Percentiles rank a stretch among this genome's conserved stretches.
Conservation (phyloP, 2,797 vertebrate species). For the Hipposideros larvatus region DNA sequence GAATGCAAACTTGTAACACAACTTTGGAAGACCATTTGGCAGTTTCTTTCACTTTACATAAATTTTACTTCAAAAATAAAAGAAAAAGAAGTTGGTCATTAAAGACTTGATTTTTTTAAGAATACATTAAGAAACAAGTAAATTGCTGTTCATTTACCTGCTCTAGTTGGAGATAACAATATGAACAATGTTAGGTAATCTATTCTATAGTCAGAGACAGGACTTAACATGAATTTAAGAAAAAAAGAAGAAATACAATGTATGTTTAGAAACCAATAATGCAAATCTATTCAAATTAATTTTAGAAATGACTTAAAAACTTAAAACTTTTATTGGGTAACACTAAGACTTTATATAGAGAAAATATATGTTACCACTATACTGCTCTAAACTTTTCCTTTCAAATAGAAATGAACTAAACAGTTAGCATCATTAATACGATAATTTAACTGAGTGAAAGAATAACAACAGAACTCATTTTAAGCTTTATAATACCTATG, state of each 20-base stretch:
- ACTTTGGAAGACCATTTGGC: not conserved
- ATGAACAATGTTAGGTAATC: not conserved
- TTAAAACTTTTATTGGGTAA: not conserved
- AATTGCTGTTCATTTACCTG: not conserved
- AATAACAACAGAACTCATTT: not conserved
- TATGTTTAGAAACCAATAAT: not conserved
- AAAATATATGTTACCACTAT: not conserved
- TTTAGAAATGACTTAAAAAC: not conserved
- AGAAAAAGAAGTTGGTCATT: not conserved
- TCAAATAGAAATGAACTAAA: not conserved
- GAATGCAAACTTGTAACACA: not conserved
- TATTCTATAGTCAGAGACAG: not conserved
- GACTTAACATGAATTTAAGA: not conserved
- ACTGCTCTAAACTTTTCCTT: not conserved
- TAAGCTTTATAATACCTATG: not conserved
- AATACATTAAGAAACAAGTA: conserved; percentile 12
- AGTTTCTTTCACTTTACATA: not conserved
- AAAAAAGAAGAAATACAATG: not conserved
- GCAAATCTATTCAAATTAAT: not conserved
- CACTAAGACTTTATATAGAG: not conserved
- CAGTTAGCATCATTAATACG: not conserved
- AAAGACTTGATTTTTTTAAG: not conserved
- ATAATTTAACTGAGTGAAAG: not conserved
- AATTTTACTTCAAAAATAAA: not conserved
- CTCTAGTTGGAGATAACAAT: not conserved